Percentiles rank a stretch among this genome's conserved stretches.
These are phyloP conservation scores for Podarcis raffonei DNA, from an alignment of 2,113 vertebrate species.

Conservation along the genomic window DNA sequence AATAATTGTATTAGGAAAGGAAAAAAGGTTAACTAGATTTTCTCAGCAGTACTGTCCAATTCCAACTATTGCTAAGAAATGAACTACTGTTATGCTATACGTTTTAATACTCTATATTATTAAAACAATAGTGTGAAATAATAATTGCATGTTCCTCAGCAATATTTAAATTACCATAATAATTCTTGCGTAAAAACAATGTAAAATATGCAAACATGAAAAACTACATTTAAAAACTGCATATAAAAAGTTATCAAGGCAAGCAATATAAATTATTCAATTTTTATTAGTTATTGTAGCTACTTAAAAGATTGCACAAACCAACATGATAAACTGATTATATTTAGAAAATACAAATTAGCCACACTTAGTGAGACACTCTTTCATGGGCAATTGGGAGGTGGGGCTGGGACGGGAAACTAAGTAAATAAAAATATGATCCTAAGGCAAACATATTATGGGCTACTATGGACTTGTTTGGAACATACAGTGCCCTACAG, in stretches of 20 bases:
- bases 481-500: background rate
- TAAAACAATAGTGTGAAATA: slow-evolving; percentile 60
- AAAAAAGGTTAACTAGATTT: slow-evolving; percentile 45
- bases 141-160: slow-evolving; percentile 60
- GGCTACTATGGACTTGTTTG: background rate
- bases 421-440: background rate
- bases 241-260: slow-evolving; percentile 46
- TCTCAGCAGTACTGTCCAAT: slow-evolving; percentile 39
- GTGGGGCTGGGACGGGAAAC: background rate
- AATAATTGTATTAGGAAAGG: slow-evolving; percentile 28
- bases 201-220: slow-evolving; percentile 40
- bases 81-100: slow-evolving; percentile 22
- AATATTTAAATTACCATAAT: slow-evolving; percentile 72
- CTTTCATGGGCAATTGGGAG: background rate
- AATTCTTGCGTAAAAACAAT: slow-evolving; percentile 67
- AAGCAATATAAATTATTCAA: slow-evolving; percentile 59
- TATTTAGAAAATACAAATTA: slow-evolving; percentile 52
- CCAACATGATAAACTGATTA: slow-evolving; percentile 47
- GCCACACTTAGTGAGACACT: slow-evolving; percentile 40
- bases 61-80: slow-evolving; percentile 52
- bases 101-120: slow-evolving; percentile 27
- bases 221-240: slow-evolving; percentile 48
- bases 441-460: background rate
- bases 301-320: slow-evolving; percentile 57
- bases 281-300: slow-evolving; percentile 42